These are phyloP conservation scores for Neogobius melanostomus DNA, from an alignment of 2,113 vertebrate species.

Conservation along the genomic window DNA sequence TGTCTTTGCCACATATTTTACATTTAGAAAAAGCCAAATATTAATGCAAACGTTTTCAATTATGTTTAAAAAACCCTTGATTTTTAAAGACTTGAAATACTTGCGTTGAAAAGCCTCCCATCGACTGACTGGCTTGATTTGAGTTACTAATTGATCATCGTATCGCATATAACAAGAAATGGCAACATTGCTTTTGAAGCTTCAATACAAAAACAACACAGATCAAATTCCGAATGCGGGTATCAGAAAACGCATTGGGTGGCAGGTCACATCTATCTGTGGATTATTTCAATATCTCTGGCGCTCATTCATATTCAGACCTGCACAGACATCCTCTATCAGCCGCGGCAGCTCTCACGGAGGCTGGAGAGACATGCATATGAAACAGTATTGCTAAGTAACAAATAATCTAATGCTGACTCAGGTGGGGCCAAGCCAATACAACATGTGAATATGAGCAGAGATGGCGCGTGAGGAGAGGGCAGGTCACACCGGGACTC, in stretches of 20 bases:
- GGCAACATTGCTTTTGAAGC: too few species aligned
- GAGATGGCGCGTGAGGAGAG: not conserved
- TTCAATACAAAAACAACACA: not conserved
- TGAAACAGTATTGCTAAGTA: not conserved
- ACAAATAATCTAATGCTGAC: slow-evolving; percentile 13
- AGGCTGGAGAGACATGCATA: not conserved
- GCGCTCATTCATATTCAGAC: slow-evolving; percentile 2
- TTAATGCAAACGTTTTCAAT: too few species aligned
- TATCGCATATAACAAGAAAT: too few species aligned
- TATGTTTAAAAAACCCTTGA: too few species aligned
- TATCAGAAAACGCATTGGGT: not conserved
- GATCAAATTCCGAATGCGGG: not conserved
- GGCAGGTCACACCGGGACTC: not conserved
- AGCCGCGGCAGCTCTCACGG: not conserved
- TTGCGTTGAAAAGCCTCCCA: too few species aligned
- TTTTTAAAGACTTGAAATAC: too few species aligned
- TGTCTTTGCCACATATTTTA: too few species aligned
- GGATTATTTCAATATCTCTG: slow-evolving; percentile 4
- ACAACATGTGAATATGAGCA: not conserved
- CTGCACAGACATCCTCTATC: slow-evolving; percentile 4
- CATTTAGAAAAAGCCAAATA: too few species aligned
- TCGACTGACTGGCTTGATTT: not conserved
- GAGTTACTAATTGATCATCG: not conserved
- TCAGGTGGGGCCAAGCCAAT: not conserved
- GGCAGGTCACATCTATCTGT: slow-evolving; percentile 3